Base-by-base conservation (phyloP, 2,113 vertebrate species). In the Arizona elegans region DNA sequence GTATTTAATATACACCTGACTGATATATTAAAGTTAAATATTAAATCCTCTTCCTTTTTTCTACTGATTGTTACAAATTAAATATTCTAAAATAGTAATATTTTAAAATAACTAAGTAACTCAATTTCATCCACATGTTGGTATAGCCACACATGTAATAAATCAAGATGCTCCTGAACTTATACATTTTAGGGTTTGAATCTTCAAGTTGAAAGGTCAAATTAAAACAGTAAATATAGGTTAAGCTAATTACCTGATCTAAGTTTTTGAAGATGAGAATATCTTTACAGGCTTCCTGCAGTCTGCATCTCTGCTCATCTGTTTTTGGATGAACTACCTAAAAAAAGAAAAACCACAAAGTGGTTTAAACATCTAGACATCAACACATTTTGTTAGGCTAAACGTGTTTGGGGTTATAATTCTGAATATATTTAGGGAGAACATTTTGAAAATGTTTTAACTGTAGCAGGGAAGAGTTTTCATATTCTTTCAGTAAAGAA, bases 181-280 rank as follows among this genome's bases (percentile, higher is more conserved):
- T 50, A 26, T 3, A 92, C 17, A 56, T 85, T 43, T 89, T 92
- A 52, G 10, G 8, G 17, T 86, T 8, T 5, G 17, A 62, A 85
- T 7, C 75, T 86, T 29, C 86, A 24, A 86, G 6, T 11, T 54
- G 23, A 23, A 58, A 24, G 1, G 33, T 59, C 38, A 62, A 52
- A 93, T 38, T 53, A 38, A 93, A 86, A 29, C 2, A 53, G 21
- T 56, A 47, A 81, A 52, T 90, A 88, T 52, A 88, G 89, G 87
- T 26, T 8, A 91, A 95, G 47, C 58, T 5, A 1, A 70, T 96
- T 98, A 99, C 99, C 98, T 99, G 99, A 96, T 99, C 99, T 91
- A 99, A 98, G 96, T 98, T 99, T 98, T 99, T 99, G 97, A 99
- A 99, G 93, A 99, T 97, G 38, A 99, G 97, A 96, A 99, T 99